Conservation (phyloP, 2,888 invertebrate genomes). For the Drosophila multiciliata region DNA sequence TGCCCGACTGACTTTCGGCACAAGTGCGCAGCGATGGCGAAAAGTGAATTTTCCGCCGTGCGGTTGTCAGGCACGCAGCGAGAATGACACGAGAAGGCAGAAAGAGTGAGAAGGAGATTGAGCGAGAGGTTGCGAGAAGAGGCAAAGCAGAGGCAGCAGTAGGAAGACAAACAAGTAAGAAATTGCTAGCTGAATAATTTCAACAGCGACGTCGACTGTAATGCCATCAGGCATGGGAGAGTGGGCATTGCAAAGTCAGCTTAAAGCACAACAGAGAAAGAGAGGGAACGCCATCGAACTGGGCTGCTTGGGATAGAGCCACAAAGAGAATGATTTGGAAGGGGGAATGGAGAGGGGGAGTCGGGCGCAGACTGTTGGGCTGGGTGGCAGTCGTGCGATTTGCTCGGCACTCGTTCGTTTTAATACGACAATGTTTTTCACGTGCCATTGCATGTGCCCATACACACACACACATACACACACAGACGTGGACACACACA, state of each 20-base stretch:
- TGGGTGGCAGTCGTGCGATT: constrained; percentile 27
- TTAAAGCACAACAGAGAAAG: constrained; percentile 48
- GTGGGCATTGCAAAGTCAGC: constrained; percentile 54
- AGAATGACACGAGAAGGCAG: constrained; percentile 45
- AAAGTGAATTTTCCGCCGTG: constrained; percentile 82
- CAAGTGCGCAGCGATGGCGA: constrained; percentile 81
- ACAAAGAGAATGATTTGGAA: not conserved
- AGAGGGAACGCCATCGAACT: constrained; percentile 11
- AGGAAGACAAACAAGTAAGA: constrained; percentile 50
- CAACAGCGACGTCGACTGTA: constrained; percentile 28
- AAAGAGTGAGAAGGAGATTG: not conserved
- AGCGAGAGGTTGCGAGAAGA: not conserved
- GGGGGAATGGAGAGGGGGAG: not conserved
- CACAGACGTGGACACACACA: not conserved
- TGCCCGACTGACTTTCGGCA: constrained; percentile 82
- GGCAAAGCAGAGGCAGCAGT: constrained; percentile 3
- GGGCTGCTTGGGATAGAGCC: constrained; percentile 1
- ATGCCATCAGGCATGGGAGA: constrained; percentile 33
- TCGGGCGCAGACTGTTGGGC: constrained; percentile 1
- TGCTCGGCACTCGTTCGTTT: constrained; percentile 42
- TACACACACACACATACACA: constrained; percentile 30
- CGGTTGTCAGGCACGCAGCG: constrained; percentile 70
- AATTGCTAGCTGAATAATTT: constrained; percentile 75
- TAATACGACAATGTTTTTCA: constrained; percentile 68
- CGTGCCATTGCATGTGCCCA: constrained; percentile 75